phyloP scores from a whole-genome alignment of 2,113 vertebrate species.

The Labeo rohita region DNA sequence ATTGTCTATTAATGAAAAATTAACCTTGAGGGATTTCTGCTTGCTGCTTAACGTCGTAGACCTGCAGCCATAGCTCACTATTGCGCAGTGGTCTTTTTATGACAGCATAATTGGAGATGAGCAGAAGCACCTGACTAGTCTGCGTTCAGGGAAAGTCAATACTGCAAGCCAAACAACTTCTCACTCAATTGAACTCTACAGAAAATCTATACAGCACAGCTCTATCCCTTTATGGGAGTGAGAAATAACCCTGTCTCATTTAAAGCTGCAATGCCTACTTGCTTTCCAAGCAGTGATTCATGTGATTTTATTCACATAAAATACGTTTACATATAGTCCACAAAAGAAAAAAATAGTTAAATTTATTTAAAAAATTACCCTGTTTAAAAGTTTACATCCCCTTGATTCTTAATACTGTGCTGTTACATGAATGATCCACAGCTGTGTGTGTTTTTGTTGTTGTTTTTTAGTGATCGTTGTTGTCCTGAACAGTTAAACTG shows the following conservation, averaged over 20 bases:
- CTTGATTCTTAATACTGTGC: too few relatives aligned
- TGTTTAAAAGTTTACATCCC: too few relatives aligned
- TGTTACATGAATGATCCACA: too few relatives aligned
- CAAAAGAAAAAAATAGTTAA: too few relatives aligned
- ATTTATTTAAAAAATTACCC: too few relatives aligned
- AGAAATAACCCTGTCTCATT: constrained; percentile 84
- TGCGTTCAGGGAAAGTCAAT: constrained; percentile 90
- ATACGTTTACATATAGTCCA: too few relatives aligned
- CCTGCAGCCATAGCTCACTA: constrained; percentile 83
- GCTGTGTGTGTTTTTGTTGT: too few relatives aligned
- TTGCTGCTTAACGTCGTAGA: constrained; percentile 63
- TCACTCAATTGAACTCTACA: constrained; percentile 93
- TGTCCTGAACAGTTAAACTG: too few relatives aligned
- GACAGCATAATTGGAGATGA: constrained; percentile 95
- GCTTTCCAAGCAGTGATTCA: constrained; percentile 15
- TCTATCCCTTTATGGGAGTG: constrained; percentile 78
- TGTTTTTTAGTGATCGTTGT: too few relatives aligned
- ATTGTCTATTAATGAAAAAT: constrained; percentile 38
- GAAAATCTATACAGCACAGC: constrained; percentile 91
- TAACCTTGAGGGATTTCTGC: constrained; percentile 69
- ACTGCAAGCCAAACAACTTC: constrained; percentile 98
- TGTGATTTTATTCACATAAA: neutral
- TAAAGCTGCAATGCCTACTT: constrained; percentile 63
- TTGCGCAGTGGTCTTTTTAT: constrained; percentile 87
- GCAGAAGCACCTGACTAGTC: constrained; percentile 90